Base-by-base conservation (phyloP, 2,797 vertebrate genomes). In the Octomys mimax region DNA sequence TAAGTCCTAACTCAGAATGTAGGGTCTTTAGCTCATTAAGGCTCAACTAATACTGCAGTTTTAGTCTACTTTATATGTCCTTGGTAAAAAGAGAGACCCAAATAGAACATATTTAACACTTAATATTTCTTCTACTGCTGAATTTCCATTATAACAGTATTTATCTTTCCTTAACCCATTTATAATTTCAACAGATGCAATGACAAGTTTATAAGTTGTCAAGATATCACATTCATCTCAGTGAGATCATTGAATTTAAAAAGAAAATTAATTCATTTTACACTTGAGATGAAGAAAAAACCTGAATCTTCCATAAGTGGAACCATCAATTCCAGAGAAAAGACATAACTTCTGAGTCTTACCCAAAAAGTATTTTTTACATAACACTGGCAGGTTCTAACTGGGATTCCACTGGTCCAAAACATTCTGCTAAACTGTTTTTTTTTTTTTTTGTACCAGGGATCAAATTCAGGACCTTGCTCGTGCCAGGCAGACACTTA, bases 281-380 rank as follows among this genome's bases (percentile, higher is more conserved):
- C 3, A 92, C 59, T 89, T 91, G 39, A 86, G 28, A 83, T n/a
- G 39, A 92, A 95, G 8, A 93, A 59, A 92, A 97, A 95, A 77
- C 42, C n/a, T 52, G 31, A 84, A 95, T 13, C 12, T 85, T 19
- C 21, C 13, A 3, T 52, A 89, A 79, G 16, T 42, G 11, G 42
- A 96, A 86, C 26, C 18, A 94, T 31, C 16, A 54, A n/a, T 31
- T 91, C 28, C 42, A 93, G 46, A 86, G 39, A 75, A 93, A 89
- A 92, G 21, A 90, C 2, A 22, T 39, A n/a, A 84, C 68, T 87
- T 80, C 39, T 71, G 87, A 86, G 42, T 54, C 24, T 87, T 78
- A 93, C 89, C n/a, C 91, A 57, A 94, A 94, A 52, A 57, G 14
- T 71, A 94, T 28, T 96, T 49, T 57, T 80, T 73, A 90, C 8